Evolutionary conservation across 2,113 vertebrate genomes (phyloP), one percentile per base, ranked within the genome.

Genomic region (Drymodes brunneopygia): DNA sequence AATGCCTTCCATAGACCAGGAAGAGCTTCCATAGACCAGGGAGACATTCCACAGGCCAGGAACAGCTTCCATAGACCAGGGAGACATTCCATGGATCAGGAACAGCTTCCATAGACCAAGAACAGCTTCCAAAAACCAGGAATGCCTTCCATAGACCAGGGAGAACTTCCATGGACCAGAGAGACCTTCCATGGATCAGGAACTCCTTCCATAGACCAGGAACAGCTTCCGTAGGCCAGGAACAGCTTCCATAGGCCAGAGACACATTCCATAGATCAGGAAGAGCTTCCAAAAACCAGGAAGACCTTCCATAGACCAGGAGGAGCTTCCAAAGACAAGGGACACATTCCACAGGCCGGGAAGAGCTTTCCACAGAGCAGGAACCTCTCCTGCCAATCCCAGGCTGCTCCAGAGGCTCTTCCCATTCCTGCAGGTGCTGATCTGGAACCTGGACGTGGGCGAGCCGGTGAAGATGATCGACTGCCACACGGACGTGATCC

Each of bases 381-480:
- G 23, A 3, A 15, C 1, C 33, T 18, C 22, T n/a, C 12, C 29
- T 21, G 2, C 3, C 23, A 2, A 5, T 0, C 62, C 23, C 0
- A 12, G 23, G 12, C 2, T 1, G 12, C 65, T 42, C 48, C 86
- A 80, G 3, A 1, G n/a, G 31, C 25, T 4, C 4, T 17, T 42
- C 36, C 56, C 2, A 4, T 17, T 44, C 36, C 56, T 2, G 4
- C 97, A 99, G 99, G 98, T 99, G 69, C 98, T 99, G 89, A 99
- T 99, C 97, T 99, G 99, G 99, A 99, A 99, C 98, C 98, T 99
- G 97, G 99, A 99, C 25, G 97, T 98, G 1, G 99, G 99, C 0
- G 99, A 99, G 94, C 99, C 99, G 0, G 99, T 99, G 96, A 99
- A 99, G 94, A 99, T 99, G 99, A 99, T 99, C 5, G 99, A 99